Percentiles rank a stretch among this genome's conserved stretches.
phyloP scores from a whole-genome alignment of 2,888 invertebrate species.

The Ophion costatus region DNA sequence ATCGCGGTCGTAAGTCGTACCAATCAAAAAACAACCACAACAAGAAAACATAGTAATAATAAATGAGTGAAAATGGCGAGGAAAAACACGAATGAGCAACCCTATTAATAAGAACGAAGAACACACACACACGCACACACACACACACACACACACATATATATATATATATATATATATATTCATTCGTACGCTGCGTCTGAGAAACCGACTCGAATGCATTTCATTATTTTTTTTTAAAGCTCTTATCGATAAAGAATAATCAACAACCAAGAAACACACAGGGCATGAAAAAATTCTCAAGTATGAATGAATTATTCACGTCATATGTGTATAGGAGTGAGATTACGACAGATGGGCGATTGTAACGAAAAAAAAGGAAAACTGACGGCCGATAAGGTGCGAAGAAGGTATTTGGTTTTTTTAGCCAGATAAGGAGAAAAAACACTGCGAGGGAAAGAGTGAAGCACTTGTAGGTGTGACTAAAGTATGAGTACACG shows the following conservation, averaged over 20 bases:
- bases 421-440: background rate
- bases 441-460: background rate
- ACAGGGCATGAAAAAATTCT: slow-evolving; percentile 31
- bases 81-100: slow-evolving; percentile 4
- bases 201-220: slow-evolving; percentile 57
- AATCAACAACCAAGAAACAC: slow-evolving; percentile 7
- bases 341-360: slow-evolving; percentile 23
- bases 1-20: slow-evolving; percentile 53
- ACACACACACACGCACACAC: too few relatives aligned
- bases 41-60: slow-evolving; percentile 16
- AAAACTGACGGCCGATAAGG: background rate
- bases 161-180: slow-evolving; percentile 41
- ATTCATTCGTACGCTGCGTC: slow-evolving; percentile 40
- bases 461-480: background rate
- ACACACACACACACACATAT: too few relatives aligned
- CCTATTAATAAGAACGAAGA: slow-evolving; percentile 52
- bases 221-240: slow-evolving; percentile 62
- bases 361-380: slow-evolving; percentile 23
- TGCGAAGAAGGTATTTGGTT: background rate
- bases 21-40: slow-evolving; percentile 47
- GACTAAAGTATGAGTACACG: background rate
- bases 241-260: slow-evolving; percentile 47
- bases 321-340: slow-evolving; percentile 8
- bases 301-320: slow-evolving; percentile 55
- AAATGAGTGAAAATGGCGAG: slow-evolving; percentile 7